A percentile compares a stretch with the other conserved stretches of the same genome.
Evolutionary conservation across 2,888 invertebrate genomes (phyloP).

Genomic region (Listrodromus nycthemerus): DNA sequence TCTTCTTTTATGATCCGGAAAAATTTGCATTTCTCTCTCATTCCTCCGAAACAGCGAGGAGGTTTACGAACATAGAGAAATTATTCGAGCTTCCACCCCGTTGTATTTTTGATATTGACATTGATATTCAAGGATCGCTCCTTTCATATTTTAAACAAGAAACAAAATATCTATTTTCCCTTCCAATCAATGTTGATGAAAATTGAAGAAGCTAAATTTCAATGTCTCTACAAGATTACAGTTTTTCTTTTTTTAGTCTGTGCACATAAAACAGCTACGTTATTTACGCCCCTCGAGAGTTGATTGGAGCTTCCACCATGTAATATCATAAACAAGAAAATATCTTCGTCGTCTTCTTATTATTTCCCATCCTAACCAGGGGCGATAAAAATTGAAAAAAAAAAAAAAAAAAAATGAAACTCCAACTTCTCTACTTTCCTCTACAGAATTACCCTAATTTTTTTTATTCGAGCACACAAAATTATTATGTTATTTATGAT

Average conservation of each 20-base stretch:
- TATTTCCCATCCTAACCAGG: constrained; percentile 1
- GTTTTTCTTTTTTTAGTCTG: not conserved
- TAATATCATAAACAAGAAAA: not conserved
- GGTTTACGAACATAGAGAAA: not conserved
- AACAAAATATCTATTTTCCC: constrained; percentile 7
- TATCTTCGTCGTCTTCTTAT: constrained; percentile 6
- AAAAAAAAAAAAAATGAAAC: not conserved
- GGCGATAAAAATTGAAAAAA: constrained; percentile 31
- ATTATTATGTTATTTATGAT: not conserved
- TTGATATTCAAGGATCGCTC: too few relatives aligned
- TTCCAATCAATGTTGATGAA: not conserved
- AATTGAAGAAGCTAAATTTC: too few relatives aligned
- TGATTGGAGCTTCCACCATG: not conserved
- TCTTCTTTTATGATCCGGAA: too few relatives aligned
- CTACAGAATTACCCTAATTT: not conserved
- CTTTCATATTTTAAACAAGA: not conserved
- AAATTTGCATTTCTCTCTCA: too few relatives aligned
- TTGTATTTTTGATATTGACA: too few relatives aligned
- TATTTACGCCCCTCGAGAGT: not conserved
- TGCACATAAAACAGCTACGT: not conserved
- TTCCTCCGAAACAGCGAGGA: too few relatives aligned
- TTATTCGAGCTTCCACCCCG: not conserved
- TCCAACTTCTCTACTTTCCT: too few relatives aligned
- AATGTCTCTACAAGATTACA: not conserved
- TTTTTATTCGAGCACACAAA: not conserved